Conservation (phyloP, 2,888 invertebrate genomes). For the Metallyticus violacea region DNA sequence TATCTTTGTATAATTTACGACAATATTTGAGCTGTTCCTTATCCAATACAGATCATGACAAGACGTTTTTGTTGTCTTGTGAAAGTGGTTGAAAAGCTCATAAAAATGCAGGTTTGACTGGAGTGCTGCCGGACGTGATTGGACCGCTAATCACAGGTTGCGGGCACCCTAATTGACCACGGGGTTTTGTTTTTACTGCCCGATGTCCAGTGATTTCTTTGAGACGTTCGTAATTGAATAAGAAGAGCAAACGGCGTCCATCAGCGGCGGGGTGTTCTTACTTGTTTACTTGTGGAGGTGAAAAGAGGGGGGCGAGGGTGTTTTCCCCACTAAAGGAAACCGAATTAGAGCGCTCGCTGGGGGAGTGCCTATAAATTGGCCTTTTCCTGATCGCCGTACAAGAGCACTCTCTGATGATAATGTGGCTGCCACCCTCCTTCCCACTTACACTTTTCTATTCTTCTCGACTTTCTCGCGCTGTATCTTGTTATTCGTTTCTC, state of each 20-base stretch:
- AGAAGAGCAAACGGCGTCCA: constrained; percentile 4
- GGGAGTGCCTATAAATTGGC: not conserved
- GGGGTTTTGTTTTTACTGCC: constrained; percentile 18
- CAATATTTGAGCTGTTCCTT: too few relatives aligned
- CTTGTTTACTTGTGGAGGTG: constrained; percentile 14
- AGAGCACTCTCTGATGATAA: too few relatives aligned
- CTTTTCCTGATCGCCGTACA: too few relatives aligned
- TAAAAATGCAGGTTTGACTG: too few relatives aligned
- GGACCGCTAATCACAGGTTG: constrained; percentile 11
- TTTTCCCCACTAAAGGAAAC: not conserved
- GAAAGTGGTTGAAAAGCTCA: too few relatives aligned
- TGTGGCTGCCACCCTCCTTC: too few relatives aligned
- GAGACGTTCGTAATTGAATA: constrained; percentile 32
- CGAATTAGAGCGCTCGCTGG: not conserved
- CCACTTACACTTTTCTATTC: too few relatives aligned
- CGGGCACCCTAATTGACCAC: constrained; percentile 18
- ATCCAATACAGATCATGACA: too few relatives aligned
- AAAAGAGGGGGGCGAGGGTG: not conserved
- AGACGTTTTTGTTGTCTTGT: too few relatives aligned
- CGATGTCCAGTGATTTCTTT: constrained; percentile 27
- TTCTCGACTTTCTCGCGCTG: too few relatives aligned
- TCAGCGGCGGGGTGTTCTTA: not conserved
- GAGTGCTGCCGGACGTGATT: constrained; percentile 1
- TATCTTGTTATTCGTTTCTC: too few relatives aligned
- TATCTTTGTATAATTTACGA: too few relatives aligned